Base-by-base conservation (phyloP, 2,888 invertebrate genomes). In the Acanthosepion esculentum region DNA sequence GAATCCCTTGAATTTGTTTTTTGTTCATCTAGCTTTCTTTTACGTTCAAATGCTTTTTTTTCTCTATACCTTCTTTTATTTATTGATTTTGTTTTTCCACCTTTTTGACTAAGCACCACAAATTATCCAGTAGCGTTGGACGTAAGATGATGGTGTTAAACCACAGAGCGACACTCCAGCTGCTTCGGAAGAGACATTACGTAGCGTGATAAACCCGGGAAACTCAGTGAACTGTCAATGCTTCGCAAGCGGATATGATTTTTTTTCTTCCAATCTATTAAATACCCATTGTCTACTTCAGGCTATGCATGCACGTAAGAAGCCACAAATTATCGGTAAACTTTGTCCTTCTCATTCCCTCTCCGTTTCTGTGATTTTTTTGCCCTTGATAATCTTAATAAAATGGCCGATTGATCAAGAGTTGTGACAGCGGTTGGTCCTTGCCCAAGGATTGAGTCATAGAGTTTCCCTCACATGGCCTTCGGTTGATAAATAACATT, bases 381-480 rank as follows among this genome's bases (percentile, higher is more conserved):
- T 33, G 12, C 78, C 15, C 78, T 78, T 78, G 78, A 78, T 78
- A 33, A 78, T 78, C 78, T 29, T 78, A 78, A 78, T 78, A 78
- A 78, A n/a, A 78, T 23, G 78, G 15, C n/a, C 33, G 78, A 78
- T 78, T 78, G 78, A 78, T 78, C 78, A n/a, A 33, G 78, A 78
- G 78, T 33, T 78, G 78, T 78, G n/a, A 78, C 78, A 78, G 78
- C 33, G 78, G 78, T 78, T 78, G 78, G 78, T 78, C 78, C n/a
- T 78, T 78, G 78, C 78, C 78, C 78, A 78, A 78, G 78, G 78
- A 78, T 78, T 78, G 78, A n/a, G 78, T 78, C 78, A n/a, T 78
- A 33, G 78, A n/a, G n/a, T 78, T 78, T 78, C n/a, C 78, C 33
- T n/a, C n/a, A 10, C n/a, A 33, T n/a, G n/a, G 78, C 78, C 78